Conservation (phyloP, 2,113 vertebrate genomes). For the Takifugu flavidus region DNA sequence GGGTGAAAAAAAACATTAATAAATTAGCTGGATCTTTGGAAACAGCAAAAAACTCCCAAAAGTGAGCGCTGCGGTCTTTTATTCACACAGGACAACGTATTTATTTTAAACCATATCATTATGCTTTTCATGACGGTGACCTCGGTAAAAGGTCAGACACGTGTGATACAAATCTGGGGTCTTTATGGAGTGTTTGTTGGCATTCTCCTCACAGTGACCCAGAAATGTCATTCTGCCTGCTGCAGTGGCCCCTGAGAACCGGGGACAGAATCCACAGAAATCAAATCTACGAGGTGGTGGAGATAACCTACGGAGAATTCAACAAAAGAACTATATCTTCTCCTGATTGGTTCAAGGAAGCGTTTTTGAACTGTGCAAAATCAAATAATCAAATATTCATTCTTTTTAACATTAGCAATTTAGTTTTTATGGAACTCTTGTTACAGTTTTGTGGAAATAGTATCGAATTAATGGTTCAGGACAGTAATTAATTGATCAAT, state of each 20-base stretch:
- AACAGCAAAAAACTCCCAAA: no score
- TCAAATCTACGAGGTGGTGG: conserved; percentile 13
- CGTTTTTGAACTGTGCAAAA: no score
- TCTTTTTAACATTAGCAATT: no score
- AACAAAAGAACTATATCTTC: not conserved
- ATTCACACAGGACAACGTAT: no score
- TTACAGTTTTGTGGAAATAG: no score
- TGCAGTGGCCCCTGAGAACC: conserved; percentile 38
- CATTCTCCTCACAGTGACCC: conserved; percentile 41
- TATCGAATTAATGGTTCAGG: no score
- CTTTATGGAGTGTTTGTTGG: not conserved
- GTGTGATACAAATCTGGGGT: conserved; percentile 28
- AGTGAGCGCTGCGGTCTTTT: no score
- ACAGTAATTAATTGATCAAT: no score
- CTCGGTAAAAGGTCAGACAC: conserved; percentile 33
- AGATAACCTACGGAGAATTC: conserved; percentile 4
- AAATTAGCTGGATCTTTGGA: no score
- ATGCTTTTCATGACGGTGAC: conserved; percentile 10
- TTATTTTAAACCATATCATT: not conserved
- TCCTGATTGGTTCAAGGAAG: no score
- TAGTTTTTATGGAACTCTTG: no score
- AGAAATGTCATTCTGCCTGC: conserved; percentile 58
- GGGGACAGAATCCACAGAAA: conserved; percentile 36
- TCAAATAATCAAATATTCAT: no score
- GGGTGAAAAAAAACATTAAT: conserved; percentile 21